Evolutionary conservation across 2,113 vertebrate species (phyloP).

Genomic region (Odocoileus virginianus): DNA sequence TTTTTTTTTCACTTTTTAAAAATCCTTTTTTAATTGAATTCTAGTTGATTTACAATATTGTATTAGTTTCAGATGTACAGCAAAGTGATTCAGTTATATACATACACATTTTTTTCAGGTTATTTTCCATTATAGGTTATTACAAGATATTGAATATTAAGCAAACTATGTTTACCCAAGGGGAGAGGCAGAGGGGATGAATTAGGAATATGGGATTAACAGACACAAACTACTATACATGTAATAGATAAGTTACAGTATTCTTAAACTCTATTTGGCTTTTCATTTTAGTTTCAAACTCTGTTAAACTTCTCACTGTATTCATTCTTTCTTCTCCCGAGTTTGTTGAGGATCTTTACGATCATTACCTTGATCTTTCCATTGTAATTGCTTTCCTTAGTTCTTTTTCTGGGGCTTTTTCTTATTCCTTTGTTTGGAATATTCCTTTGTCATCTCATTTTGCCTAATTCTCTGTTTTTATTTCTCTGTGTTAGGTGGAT

Average conservation of each 20-base stretch:
- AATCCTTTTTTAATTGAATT: no score
- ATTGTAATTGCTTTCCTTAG: neutral
- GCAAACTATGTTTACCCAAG: no score
- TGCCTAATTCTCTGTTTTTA: neutral
- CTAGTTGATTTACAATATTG: no score
- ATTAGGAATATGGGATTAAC: no score
- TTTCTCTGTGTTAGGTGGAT: neutral
- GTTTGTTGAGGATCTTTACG: neutral
- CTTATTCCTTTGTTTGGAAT: neutral
- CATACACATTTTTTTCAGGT: no score
- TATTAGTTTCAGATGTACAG: no score
- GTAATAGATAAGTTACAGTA: neutral
- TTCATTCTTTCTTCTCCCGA: neutral
- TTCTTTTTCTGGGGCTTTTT: neutral
- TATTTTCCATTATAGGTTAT: no score
- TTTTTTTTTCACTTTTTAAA: no score
- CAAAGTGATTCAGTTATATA: no score
- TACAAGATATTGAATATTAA: no score
- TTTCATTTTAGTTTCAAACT: neutral
- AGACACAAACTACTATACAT: no score
- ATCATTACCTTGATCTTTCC: neutral
- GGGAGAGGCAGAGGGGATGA: no score
- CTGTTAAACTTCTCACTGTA: neutral
- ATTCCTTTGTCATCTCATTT: neutral
- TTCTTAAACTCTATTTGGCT: neutral